Base-by-base conservation (phyloP, 2,797 vertebrate genomes). In the Cyprinodon diabolis region DNA sequence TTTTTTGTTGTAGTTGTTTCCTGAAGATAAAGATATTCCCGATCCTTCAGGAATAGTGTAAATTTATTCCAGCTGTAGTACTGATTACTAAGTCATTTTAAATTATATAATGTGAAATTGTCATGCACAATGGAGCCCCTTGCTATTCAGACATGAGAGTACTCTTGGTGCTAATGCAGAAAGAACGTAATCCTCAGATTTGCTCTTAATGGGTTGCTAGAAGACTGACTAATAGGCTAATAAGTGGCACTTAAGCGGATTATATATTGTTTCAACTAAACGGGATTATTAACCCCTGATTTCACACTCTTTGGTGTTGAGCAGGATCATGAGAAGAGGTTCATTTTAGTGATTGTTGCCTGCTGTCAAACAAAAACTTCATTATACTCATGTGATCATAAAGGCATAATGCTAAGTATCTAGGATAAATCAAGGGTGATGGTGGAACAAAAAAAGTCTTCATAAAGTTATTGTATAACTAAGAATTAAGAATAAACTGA, bases 191-290 rank as follows among this genome's bases (percentile, higher is more conserved):
- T 91, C 87, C 87, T 63, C 70, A 48, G 49, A 76, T 71, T 69
- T 72, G 30, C 13, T 84, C 75, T 81, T 91, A 89, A 91, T 83
- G 75, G 71, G 81, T 56, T 84, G 84, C 85, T 58, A 76, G 56
- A 86, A 74, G 69, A 75, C 80, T 72, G 71, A 81, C 78, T 91
- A 87, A 94, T 90, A 83, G 80, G 80, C 54, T 81, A 85, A 82
- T 77, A 71, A 73, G 72, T 76, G 60, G 5, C 45, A 43, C 92
- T 94, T 88, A 91, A 94, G 69, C 87, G 87, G 91, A 93, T 94
- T 95, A 91, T 25, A 71, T 88, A 90, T 91, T 91, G 83, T 90
- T 90, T 91, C 80, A 91, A 86, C 72, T 85, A 86, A 87, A 91
- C 89, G 25, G 88, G 88, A 88, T 89, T 90, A 86, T 72, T 78